Evolutionary conservation across 2,113 vertebrate genomes (phyloP).

Genomic region (Aepyceros melampus): DNA sequence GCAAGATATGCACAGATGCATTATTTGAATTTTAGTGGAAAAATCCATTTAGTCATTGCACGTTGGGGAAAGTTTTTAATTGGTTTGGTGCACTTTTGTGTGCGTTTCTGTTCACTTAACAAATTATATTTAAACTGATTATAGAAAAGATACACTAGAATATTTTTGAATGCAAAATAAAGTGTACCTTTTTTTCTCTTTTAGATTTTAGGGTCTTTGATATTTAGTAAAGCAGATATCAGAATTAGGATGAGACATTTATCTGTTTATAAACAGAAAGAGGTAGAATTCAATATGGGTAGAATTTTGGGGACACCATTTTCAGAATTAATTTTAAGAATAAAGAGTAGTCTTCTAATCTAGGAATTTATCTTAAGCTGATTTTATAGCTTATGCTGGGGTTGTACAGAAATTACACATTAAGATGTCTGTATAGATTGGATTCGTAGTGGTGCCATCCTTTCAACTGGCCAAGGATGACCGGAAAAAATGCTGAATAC

Average conservation of each 20-base stretch:
- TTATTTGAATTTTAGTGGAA: slow-evolving; percentile 73
- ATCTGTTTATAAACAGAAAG: slow-evolving; percentile 29
- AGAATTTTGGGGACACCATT: slow-evolving; percentile 1
- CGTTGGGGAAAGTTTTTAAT: slow-evolving; percentile 66
- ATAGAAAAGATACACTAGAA: neutral
- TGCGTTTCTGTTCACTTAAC: slow-evolving; percentile 42
- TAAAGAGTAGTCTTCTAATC: slow-evolving; percentile 9
- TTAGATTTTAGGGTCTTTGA: slow-evolving; percentile 22
- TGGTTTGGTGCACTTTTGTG: slow-evolving; percentile 56
- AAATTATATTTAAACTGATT: slow-evolving; percentile 47
- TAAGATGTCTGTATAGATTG: slow-evolving; percentile 47
- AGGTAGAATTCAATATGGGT: neutral
- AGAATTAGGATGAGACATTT: slow-evolving; percentile 44
- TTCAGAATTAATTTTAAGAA: slow-evolving; percentile 44
- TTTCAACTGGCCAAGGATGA: slow-evolving; percentile 51
- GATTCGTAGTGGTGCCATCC: slow-evolving; percentile 42
- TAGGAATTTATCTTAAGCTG: slow-evolving; percentile 22
- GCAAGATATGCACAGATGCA: slow-evolving; percentile 59
- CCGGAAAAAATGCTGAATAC: slow-evolving; percentile 26
- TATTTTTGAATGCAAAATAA: slow-evolving; percentile 50
- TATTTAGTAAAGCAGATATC: slow-evolving; percentile 28
- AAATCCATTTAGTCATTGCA: slow-evolving; percentile 71
- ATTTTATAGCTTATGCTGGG: slow-evolving; percentile 30
- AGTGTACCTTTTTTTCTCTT: slow-evolving; percentile 24
- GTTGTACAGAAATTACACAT: slow-evolving; percentile 42